phyloP scores from a whole-genome alignment of 2,888 invertebrate species.

The Carterocephalus palaemon region DNA sequence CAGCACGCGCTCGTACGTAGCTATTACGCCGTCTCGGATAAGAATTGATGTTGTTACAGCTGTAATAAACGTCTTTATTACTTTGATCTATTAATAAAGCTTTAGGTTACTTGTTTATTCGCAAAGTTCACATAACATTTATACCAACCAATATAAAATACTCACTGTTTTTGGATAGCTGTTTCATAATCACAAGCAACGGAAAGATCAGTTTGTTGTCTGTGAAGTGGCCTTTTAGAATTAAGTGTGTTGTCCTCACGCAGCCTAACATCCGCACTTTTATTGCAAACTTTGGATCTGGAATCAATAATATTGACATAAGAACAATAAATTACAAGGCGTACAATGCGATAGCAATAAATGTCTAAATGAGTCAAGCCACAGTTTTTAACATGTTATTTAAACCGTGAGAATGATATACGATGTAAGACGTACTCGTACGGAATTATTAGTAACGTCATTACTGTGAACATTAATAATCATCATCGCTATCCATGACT shows the following conservation, averaged over 20 bases:
- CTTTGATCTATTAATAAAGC: slow-evolving; percentile 19
- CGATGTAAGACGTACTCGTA: no score
- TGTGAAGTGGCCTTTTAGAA: slow-evolving; percentile 79
- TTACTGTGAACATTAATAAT: no score
- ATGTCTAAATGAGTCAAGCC: no score
- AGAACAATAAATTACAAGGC: no score
- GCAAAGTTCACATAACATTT: slow-evolving; percentile 16
- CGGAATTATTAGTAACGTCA: no score
- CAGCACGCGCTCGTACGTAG: slow-evolving; percentile 80
- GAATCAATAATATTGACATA: slow-evolving; percentile 40
- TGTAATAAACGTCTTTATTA: slow-evolving; percentile 42
- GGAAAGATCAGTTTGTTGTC: slow-evolving; percentile 79
- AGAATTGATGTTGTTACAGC: slow-evolving; percentile 70
- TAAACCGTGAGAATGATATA: no score
- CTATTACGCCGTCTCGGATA: slow-evolving; percentile 79
- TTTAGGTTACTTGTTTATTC: slow-evolving; percentile 22
- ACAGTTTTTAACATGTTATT: no score
- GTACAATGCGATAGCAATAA: no score
- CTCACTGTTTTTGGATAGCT: slow-evolving; percentile 80
- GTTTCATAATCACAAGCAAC: slow-evolving; percentile 79
- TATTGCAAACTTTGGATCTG: slow-evolving; percentile 81
- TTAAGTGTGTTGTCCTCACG: slow-evolving; percentile 80
- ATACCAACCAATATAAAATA: slow-evolving; percentile 17
- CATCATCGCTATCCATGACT: no score
- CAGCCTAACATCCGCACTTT: slow-evolving; percentile 81